Percentiles rank a stretch among this genome's conserved stretches.
These are phyloP conservation scores for Labeo catla DNA, from an alignment of 2,113 vertebrate species.

Conservation along the genomic window DNA sequence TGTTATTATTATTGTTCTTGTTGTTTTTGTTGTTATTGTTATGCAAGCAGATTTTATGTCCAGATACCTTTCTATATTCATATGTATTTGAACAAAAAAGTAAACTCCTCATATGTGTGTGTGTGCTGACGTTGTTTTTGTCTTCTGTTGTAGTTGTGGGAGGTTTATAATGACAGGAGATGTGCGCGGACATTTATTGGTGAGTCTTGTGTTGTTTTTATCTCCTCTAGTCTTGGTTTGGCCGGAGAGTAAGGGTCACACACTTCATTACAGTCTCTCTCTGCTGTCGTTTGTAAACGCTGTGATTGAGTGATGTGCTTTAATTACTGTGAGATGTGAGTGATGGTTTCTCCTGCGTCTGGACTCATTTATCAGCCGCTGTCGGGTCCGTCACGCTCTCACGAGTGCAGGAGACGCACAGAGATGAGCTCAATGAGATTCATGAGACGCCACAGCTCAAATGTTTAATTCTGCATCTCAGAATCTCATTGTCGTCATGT, in stretches of 20 bases:
- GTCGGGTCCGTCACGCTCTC: neutral
- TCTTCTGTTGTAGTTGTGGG: constrained; percentile 84
- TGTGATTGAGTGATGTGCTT: neutral
- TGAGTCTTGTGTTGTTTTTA: constrained; percentile 69
- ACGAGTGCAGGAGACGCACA: too few relatives aligned
- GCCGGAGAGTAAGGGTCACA: neutral
- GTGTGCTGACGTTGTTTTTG: neutral
- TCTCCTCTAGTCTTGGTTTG: neutral
- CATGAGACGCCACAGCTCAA: too few relatives aligned
- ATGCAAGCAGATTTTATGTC: neutral
- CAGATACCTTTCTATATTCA: neutral
- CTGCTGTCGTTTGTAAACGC: neutral
- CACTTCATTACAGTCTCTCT: neutral
- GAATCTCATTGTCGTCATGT: neutral
- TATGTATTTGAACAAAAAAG: neutral
- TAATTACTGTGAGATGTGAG: neutral
- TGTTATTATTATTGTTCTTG: too few relatives aligned
- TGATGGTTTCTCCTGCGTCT: neutral
- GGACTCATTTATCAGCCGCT: neutral
- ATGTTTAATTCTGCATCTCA: too few relatives aligned
- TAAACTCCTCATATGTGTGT: neutral
- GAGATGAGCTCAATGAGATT: neutral
- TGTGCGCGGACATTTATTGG: constrained; percentile 96
- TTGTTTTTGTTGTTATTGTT: neutral
- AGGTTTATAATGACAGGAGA: constrained; percentile 95